A percentile compares a stretch with the other conserved stretches of the same genome.
Evolutionary conservation across 2,113 vertebrate species (phyloP).

Genomic region (Sakesphorus luctuosus): DNA sequence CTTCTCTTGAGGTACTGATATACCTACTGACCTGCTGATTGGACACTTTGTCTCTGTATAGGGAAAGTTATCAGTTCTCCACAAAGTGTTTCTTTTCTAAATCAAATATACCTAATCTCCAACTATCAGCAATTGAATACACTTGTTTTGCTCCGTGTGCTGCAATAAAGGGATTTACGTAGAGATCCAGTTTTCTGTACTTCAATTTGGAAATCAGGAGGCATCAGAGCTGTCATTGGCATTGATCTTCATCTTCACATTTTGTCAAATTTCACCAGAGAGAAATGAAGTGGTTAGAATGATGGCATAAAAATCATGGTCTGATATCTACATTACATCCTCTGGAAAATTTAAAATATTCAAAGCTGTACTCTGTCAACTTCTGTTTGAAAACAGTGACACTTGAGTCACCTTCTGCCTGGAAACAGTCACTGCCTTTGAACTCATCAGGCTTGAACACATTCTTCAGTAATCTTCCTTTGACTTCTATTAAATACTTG

Average conservation of each 20-base stretch:
- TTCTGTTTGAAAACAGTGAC: background rate
- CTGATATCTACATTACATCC: background rate
- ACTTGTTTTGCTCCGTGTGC: background rate
- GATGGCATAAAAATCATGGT: background rate
- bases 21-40: background rate
- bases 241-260: background rate
- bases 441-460: background rate
- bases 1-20: background rate
- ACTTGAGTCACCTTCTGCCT: slow-evolving; percentile 31
- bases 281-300: background rate
- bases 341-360: background rate
- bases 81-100: background rate
- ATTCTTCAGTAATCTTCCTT: slow-evolving; percentile 10
- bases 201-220: background rate
- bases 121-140: background rate
- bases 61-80: background rate
- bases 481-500: slow-evolving; percentile 8
- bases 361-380: fast-evolving
- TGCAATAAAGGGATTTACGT: background rate
- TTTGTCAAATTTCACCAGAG: background rate
- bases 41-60: background rate
- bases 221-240: background rate
- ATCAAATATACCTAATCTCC: background rate
- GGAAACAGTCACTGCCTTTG: slow-evolving; percentile 14
- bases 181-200: background rate